phyloP scores from a whole-genome alignment of 2,888 invertebrate genomes.

The Escarpia spicata region DNA sequence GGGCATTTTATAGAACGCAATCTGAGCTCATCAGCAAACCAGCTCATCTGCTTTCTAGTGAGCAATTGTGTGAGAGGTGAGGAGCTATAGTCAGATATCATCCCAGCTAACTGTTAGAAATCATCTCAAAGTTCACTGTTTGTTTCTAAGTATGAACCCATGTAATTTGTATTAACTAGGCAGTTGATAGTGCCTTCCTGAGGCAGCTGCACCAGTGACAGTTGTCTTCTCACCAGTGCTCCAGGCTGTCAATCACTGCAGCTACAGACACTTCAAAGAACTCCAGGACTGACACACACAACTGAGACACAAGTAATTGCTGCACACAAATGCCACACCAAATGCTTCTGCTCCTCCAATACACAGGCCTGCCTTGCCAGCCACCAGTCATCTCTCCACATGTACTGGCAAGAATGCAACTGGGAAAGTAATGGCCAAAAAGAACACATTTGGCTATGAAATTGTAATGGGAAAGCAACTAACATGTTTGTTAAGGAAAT shows the following conservation, averaged over 20 bases:
- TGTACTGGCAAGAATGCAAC: no score
- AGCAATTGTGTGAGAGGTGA: not conserved
- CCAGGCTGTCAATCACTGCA: not conserved
- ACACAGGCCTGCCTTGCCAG: no score
- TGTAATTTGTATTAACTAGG: slow-evolving; percentile 6
- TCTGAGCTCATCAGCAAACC: no score
- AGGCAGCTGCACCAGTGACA: not conserved
- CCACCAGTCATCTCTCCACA: no score
- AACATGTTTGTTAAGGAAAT: no score
- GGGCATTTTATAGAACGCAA: not conserved
- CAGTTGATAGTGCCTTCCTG: not conserved
- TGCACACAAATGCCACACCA: not conserved
- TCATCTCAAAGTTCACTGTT: not conserved
- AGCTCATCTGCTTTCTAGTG: not conserved
- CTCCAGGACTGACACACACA: not conserved
- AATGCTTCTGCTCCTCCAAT: no score
- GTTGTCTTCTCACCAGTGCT: not conserved
- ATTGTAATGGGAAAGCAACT: no score
- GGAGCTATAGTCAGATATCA: not conserved
- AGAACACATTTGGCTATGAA: no score
- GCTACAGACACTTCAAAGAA: not conserved
- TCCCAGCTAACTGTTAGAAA: not conserved
- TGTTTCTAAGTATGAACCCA: not conserved
- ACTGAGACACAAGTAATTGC: slow-evolving; percentile 11
- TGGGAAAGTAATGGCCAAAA: no score